Evolutionary conservation across 1,140 invertebrate genomes (phyloP), one percentile per base, ranked within the genome.

Genomic region (Acromyrmex charruanus): DNA sequence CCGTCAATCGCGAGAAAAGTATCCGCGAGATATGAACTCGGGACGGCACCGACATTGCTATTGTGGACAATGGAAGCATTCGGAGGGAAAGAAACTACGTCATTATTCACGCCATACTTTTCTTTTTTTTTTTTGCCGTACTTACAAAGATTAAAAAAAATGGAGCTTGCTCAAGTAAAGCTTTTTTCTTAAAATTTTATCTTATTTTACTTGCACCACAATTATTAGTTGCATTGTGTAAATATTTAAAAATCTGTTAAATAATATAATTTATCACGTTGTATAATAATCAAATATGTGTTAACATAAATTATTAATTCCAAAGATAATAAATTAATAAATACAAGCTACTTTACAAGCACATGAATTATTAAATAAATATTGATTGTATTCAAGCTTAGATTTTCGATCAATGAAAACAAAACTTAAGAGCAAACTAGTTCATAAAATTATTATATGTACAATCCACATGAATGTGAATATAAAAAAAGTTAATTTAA

Each of bases 11-110:
- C 28, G 16, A 75, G 44, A 74, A 61, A 61, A 84, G 69, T 84
- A 71, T 49, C 21, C 28, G 14, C 12, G 39, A 35, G 28, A 44
- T 75, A 84, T 75, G 44, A 84, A 75, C 55, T 84, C 39, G 28
- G 39, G 35, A 63, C 28, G 28, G 80, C 55, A 31, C 35, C 14
- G 18, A 28, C 39, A 82, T 51, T 74, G 79, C 66, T 35, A 72
- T 14, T 14, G 65, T 71, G 72, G 82, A 86, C 75, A 86, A 88
- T 87, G 35, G 55, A 51, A 53, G 65, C 18, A 82, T 82, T 82
- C n/a, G 18, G 28, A 31, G 21, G 44, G 21, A 85, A 75, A 80
- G 65, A 31, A 80, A 49, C 18, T 68, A 16, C 10, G 28, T 63
- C 85, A 86, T 59, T 87, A 81, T 86, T 81, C 65, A 39, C n/a